Evolutionary conservation across 2,888 invertebrate species (phyloP), one percentile per base, ranked within the genome.

Genomic region (Celastrina argiolus): DNA sequence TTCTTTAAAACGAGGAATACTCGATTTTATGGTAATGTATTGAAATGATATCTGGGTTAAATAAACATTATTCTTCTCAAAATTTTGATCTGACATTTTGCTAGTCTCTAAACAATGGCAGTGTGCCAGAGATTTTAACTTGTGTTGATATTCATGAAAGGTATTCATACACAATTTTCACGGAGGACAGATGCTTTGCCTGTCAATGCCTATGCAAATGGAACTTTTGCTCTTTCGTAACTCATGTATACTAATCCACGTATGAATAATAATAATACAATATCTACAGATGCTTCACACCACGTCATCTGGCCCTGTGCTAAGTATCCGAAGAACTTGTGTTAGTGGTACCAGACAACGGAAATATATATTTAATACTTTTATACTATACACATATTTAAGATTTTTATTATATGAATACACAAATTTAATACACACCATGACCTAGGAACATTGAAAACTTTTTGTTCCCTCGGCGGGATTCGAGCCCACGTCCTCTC

Each of bases 61-160:
- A 51, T 51, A 51, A 51, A 51, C 51, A 51, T 26, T 51, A 51
- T 51, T 51, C 22, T 51, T 51, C 51, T 51, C 51, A 51, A 51
- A 51, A 22, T 51, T 51, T 51, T 14, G 51, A 51, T 51, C 51
- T 26, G 51, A 51, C 26, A 51, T 26, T 51, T 51, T 22, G 22
- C 51, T 10, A 51, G 51, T 26, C 18, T 8, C 31, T 59, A 59
- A 59, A 18, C 58, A 16, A 16, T 59, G 59, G 59, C 59, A 59
- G 59, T 5, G 31, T 34, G 34, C 31, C 34, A 59, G 59, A 18
- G 18, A 59, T 34, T 59, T 51, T 34, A 16, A 34, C 31, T 59
- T 31, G 59, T 31, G 59, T 59, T 59, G 59, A 59, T 51, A 51
- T 51, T 51, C 22, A 26, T 51, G 51, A 51, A 26, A 51, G 51